Evolutionary conservation across 2,113 vertebrate species (phyloP).

Genomic region (Vicugna pacos): DNA sequence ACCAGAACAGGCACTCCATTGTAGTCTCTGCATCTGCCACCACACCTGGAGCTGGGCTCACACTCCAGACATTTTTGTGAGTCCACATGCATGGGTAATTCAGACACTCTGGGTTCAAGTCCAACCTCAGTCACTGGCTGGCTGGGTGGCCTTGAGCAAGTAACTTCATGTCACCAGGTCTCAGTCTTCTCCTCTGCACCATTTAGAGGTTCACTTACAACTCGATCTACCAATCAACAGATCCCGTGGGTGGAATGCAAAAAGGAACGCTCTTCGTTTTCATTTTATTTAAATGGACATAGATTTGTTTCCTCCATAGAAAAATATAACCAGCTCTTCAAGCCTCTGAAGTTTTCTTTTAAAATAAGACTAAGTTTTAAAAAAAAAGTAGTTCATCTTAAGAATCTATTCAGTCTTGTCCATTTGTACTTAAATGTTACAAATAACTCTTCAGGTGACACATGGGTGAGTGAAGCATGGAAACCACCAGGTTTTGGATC

Average conservation of each 20-base stretch:
- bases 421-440: too few relatives aligned
- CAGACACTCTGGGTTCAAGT: not conserved
- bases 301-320: not conserved
- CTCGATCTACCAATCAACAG: too few relatives aligned
- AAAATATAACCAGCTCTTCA: not conserved
- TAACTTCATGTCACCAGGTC: not conserved
- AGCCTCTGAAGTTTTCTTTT: not conserved
- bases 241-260: not conserved
- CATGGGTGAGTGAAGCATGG: too few relatives aligned
- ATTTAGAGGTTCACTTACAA: not conserved
- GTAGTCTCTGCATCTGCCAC: not conserved
- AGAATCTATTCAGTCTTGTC: too few relatives aligned
- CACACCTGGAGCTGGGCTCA: not conserved
- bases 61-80: not conserved
- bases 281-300: not conserved
- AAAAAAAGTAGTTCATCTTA: not conserved
- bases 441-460: too few relatives aligned
- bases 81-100: not conserved
- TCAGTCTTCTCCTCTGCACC: not conserved
- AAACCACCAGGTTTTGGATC: too few relatives aligned
- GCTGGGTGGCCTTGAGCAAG: not conserved
- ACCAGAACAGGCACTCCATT: not conserved
- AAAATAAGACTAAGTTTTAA: not conserved
- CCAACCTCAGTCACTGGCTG: not conserved
- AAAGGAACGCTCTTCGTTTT: not conserved